Evolutionary conservation across 2,113 vertebrate species (phyloP).

Genomic region (Neotoma lepida): DNA sequence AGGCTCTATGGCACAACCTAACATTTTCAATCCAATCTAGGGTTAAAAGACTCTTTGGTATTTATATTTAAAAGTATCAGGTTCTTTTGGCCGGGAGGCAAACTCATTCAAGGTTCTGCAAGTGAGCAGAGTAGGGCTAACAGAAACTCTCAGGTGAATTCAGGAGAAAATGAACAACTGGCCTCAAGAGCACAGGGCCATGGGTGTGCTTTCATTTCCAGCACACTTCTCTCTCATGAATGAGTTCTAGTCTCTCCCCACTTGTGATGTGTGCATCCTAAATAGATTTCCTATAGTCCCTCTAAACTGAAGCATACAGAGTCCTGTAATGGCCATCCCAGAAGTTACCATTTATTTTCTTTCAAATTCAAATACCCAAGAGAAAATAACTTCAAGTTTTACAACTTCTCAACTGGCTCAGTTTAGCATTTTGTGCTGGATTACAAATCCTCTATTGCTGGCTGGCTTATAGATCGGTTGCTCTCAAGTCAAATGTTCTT

Average conservation of each 20-base stretch:
- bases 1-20: constrained; percentile 25
- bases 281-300: background rate
- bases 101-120: constrained; percentile 47
- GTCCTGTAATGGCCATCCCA: constrained; percentile 8
- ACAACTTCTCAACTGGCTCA: background rate
- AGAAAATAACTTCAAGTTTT: background rate
- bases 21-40: constrained; percentile 13
- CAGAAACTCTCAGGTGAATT: background rate
- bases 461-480: background rate
- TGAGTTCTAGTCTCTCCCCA: background rate
- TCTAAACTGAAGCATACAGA: constrained; percentile 2
- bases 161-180: constrained; percentile 40
- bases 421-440: background rate
- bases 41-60: constrained; percentile 34
- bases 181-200: constrained; percentile 18
- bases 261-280: background rate
- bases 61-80: constrained; percentile 18
- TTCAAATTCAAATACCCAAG: background rate
- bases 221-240: background rate
- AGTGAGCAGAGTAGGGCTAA: constrained; percentile 46
- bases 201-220: background rate
- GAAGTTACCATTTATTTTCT: background rate
- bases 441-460: background rate
- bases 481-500: background rate
- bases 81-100: background rate